Conservation (phyloP, 2,888 invertebrate species). For the Meloe dianella region DNA sequence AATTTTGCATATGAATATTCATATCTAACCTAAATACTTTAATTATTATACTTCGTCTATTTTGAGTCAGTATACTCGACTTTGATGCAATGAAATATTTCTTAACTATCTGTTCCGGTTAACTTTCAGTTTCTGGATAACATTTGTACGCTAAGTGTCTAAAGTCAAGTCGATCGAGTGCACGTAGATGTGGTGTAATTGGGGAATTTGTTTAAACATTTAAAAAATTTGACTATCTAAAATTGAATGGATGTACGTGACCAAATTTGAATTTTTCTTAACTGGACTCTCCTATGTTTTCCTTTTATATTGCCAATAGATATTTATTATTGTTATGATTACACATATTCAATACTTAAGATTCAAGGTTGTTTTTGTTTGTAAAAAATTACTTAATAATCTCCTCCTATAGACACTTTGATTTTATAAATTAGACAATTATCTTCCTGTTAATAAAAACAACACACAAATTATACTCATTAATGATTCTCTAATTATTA, state of each 20-base stretch:
- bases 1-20: too few species aligned
- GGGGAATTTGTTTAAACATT: not conserved
- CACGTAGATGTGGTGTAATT: too few species aligned
- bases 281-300: not conserved
- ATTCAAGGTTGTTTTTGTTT: not conserved
- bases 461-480: not conserved
- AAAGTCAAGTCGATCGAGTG: not conserved
- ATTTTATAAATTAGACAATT: not conserved
- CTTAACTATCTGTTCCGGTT: too few species aligned
- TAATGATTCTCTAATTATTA: too few species aligned
- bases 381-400: not conserved
- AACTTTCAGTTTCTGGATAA: too few species aligned
- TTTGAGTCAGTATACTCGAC: too few species aligned
- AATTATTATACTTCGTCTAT: too few species aligned
- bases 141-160: too few species aligned
- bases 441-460: not conserved
- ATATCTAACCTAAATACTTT: too few species aligned
- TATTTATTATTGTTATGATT: not conserved
- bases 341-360: not conserved
- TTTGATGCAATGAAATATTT: too few species aligned
- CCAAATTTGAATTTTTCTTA: not conserved
- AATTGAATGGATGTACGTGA: not conserved
- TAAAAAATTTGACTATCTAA: not conserved
- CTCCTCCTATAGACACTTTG: too few species aligned
- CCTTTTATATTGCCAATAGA: not conserved